Evolutionary conservation across 2,113 vertebrate genomes (phyloP).

Genomic region (Spea bombifrons): DNA sequence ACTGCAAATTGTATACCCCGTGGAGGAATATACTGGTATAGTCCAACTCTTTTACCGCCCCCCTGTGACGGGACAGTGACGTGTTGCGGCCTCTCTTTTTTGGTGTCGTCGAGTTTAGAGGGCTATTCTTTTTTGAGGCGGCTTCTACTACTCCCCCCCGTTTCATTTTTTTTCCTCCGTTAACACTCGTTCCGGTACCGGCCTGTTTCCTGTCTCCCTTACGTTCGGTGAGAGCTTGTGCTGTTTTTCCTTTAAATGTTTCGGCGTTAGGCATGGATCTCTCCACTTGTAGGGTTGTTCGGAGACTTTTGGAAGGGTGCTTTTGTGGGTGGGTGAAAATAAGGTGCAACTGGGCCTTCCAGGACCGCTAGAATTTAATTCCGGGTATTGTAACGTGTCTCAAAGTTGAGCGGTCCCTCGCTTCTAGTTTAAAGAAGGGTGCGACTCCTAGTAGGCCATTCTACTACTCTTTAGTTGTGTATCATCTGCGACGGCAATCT

Average conservation of each 20-base stretch:
- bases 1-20: too few species aligned
- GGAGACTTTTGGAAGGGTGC: too few species aligned
- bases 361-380: too few species aligned
- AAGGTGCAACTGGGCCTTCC: too few species aligned
- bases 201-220: conserved; percentile 52
- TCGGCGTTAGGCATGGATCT: rapidly evolving
- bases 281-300: too few species aligned
- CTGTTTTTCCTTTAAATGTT: background rate
- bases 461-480: too few species aligned
- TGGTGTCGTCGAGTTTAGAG: conserved; percentile 15
- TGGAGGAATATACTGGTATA: background rate
- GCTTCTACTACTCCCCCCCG: background rate
- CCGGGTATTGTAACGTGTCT: too few species aligned
- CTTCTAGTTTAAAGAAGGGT: too few species aligned
- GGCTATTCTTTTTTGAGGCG: conserved; percentile 4
- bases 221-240: conserved; percentile 44
- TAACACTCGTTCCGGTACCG: conserved; percentile 33
- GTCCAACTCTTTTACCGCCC: background rate
- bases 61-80: conserved; percentile 17
- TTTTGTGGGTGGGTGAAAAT: too few species aligned
- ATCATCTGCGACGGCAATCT: too few species aligned
- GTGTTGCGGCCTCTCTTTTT: conserved; percentile 28
- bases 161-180: conserved; percentile 17
- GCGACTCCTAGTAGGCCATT: too few species aligned
- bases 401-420: too few species aligned